Conservation (phyloP, 2,797 vertebrate genomes). For the Malacoraja senta region DNA sequence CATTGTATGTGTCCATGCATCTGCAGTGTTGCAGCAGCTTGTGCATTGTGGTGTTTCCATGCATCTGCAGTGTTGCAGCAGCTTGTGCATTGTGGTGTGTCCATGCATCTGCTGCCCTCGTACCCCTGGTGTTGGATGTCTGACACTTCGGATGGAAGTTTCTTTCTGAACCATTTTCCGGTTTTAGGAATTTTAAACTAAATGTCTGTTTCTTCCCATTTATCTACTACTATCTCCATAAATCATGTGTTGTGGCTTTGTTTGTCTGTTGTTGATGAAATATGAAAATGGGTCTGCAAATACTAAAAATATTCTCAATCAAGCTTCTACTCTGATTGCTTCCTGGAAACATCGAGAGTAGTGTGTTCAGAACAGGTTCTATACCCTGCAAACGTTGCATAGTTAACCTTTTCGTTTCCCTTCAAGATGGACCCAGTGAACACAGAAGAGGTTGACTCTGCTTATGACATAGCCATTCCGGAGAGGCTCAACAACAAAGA, state of each 20-base stretch:
- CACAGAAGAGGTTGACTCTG: background rate
- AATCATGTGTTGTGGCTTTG: background rate
- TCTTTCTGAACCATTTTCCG: background rate
- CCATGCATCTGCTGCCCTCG: background rate
- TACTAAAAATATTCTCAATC: background rate
- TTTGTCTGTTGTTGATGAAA: background rate
- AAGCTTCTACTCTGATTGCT: background rate
- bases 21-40: background rate
- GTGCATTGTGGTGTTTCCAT: too few relatives aligned
- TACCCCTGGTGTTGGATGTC: background rate
- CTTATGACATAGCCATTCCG: background rate
- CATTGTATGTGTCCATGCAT: background rate
- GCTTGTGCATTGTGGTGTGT: background rate
- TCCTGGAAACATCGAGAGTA: background rate
- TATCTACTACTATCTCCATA: background rate
- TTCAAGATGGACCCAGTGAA: background rate
- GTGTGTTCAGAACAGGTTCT: background rate
- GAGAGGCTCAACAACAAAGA: constrained; percentile 46
- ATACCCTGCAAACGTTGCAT: background rate
- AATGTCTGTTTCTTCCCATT: too few relatives aligned
- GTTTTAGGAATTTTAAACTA: background rate
- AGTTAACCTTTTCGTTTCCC: background rate
- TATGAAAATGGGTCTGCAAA: background rate
- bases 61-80: too few relatives aligned
- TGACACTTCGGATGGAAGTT: background rate